Evolutionary conservation across 1,140 invertebrate genomes (phyloP), one percentile per base, ranked within the genome.

Genomic region (Vollenhovia emeryi): DNA sequence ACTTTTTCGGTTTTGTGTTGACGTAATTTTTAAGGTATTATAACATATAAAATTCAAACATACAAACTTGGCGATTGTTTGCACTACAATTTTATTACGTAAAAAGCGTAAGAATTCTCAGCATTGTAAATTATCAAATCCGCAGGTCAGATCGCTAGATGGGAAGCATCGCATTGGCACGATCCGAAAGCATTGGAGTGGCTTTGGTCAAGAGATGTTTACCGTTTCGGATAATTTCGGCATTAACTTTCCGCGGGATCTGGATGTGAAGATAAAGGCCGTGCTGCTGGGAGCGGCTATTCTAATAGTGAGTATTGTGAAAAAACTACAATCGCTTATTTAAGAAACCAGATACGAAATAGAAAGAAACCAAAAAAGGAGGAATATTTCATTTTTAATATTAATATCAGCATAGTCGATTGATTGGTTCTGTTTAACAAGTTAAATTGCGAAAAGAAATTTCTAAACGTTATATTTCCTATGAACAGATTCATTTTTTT

Each of bases 211-310:
- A 33, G 97, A 98, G 94, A 92, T 96, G 3, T 97, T 98, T 89
- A 97, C 97, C 0, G 97, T 98, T 94, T 95, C 97, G 0, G 97
- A 98, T 92, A 96, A 97, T 89, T 98, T 98, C 93, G 97, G 97
- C 59, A 96, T 98, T 21, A 95, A 95, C 5, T 98, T 98, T 93
- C 97, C 97, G 1, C 94, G 97, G 91, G 97, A 98, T 92, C 94
- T 98, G 82, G 97, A 98, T 91, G 97, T 98, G 9, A 96, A 96
- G 88, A 97, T 98, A 92, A 98, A 98, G 92, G 97, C 97, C 1
- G 96, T 97, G 7, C 94, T 98, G 79, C 93, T 98, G 3, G 98
- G 97, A 40, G 97, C 97, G 11, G 96, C 96, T 88, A 96, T 97
- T 91, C 93, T 97, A n/a, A 96, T 97, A 92, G 97, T 97, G 94